Evolutionary conservation across 1,140 invertebrate species (phyloP), one percentile per base, ranked within the genome.

Genomic region (Drosophila triauraria): DNA sequence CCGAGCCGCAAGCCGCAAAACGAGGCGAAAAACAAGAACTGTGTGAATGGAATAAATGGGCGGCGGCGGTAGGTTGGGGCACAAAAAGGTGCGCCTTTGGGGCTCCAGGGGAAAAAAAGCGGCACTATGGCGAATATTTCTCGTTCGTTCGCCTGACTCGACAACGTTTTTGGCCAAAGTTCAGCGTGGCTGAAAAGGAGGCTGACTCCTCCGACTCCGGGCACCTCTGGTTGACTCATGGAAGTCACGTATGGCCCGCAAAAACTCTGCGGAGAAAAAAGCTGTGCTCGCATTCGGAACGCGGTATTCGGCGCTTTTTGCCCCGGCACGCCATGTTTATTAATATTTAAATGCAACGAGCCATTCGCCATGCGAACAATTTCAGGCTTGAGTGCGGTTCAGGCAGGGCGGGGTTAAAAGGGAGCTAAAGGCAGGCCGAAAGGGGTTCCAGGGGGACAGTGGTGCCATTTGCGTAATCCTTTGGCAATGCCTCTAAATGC

Each of bases 301-400:
- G 74, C 81, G 70, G 81, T 74, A 87, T 82, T 87, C 71, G 80
- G 69, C 77, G 84, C 80, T 80, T 84, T 88, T 80, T 78, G 84
- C 72, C 68, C 74, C 78, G 84, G 81, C 85, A 88, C 82, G 85
- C 81, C 85, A 88, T 90, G 85, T 90, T 88, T 88, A 88, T 88
- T 88, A 88, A 88, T 88, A 88, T 88, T 88, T 88, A 88, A 88
- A 90, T 88, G 85, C 85, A 85, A 90, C 85, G 85, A 88, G 85
- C 61, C 84, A 88, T 87, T 88, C 76, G 68, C 61, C 58, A 62
- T 56, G 75, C 74, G 64, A 80, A 90, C 84, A 88, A 88, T 88
- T 88, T 88, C 85, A 91, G 78, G 85, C 85, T 82, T 88, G 67
- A 88, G 75, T 87, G 84, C 75, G 56, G 74, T 42, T 15, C 20